Conservation (phyloP, 2,888 invertebrate genomes). For the Chloroclysta siterata region DNA sequence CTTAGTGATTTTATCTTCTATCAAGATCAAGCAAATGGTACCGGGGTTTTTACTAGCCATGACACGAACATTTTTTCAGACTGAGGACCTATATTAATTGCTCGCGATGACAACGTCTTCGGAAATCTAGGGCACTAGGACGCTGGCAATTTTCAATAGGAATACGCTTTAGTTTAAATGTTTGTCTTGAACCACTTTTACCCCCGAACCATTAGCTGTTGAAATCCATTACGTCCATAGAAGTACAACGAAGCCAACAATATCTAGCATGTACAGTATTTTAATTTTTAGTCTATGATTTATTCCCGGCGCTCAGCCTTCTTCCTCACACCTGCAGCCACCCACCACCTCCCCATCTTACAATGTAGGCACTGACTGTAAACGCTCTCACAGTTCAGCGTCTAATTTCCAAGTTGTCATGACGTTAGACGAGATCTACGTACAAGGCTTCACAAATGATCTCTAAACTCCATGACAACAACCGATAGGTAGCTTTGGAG, state of each 20-base stretch:
- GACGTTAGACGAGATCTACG: conserved; percentile 57
- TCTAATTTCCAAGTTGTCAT: conserved; percentile 63
- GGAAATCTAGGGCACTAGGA: too few species aligned
- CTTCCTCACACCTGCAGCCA: conserved; percentile 33
- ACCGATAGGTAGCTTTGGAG: conserved; percentile 1
- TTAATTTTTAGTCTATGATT: conserved; percentile 45
- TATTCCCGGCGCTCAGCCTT: conserved; percentile 39
- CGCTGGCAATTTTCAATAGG: too few species aligned
- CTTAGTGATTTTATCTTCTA: too few species aligned
- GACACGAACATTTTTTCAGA: too few species aligned
- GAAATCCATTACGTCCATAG: conserved; percentile 1
- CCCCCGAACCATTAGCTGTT: background rate
- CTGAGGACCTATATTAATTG: too few species aligned
- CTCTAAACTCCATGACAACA: conserved; percentile 10
- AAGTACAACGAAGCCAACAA: background rate
- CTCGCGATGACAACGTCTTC: too few species aligned
- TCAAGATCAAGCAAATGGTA: too few species aligned
- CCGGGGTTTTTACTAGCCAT: too few species aligned
- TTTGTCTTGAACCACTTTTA: too few species aligned
- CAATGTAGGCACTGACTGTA: conserved; percentile 44
- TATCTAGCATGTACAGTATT: conserved; percentile 28
- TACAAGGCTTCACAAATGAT: conserved; percentile 6
- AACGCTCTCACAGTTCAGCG: conserved; percentile 51
- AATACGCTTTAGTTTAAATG: too few species aligned
- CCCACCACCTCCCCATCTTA: conserved; percentile 27